phyloP scores from a whole-genome alignment of 2,888 invertebrate genomes.

The Cerceris rybyensis region DNA sequence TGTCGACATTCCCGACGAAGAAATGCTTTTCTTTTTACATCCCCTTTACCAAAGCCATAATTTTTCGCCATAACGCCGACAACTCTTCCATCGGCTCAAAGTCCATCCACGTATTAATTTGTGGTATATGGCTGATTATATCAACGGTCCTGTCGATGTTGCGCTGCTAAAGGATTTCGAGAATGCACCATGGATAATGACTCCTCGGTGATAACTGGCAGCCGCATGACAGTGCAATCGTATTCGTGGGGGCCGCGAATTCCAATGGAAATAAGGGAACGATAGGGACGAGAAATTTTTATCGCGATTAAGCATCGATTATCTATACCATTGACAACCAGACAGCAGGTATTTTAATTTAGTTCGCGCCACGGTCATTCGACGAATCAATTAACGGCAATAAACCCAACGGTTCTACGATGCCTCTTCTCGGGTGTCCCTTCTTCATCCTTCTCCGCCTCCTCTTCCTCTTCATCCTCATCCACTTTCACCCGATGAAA shows the following conservation, averaged over 20 bases:
- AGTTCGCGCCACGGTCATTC: conserved; percentile 43
- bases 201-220: conserved; percentile 31
- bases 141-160: conserved; percentile 1
- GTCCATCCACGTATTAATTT: not conserved
- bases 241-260: conserved; percentile 12
- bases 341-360: conserved; percentile 61
- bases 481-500: conserved; percentile 29
- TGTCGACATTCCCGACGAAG: not conserved
- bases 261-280: conserved; percentile 30
- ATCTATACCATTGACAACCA: conserved; percentile 21
- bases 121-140: conserved; percentile 11
- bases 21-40: not conserved
- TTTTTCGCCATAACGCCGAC: conserved; percentile 1
- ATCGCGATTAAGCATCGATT: conserved; percentile 36
- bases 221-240: conserved; percentile 4
- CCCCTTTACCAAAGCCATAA: not conserved
- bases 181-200: conserved; percentile 46
- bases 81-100: conserved; percentile 14
- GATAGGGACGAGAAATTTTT: conserved; percentile 49
- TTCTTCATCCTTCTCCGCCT: not conserved
- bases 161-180: conserved; percentile 36
- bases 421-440: conserved; percentile 8
- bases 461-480: not conserved
- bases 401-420: conserved; percentile 35
- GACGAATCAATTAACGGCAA: conserved; percentile 61